Evolutionary conservation across 2,888 invertebrate genomes (phyloP), one percentile per base, ranked within the genome.

Genomic region (Apeira syringaria): DNA sequence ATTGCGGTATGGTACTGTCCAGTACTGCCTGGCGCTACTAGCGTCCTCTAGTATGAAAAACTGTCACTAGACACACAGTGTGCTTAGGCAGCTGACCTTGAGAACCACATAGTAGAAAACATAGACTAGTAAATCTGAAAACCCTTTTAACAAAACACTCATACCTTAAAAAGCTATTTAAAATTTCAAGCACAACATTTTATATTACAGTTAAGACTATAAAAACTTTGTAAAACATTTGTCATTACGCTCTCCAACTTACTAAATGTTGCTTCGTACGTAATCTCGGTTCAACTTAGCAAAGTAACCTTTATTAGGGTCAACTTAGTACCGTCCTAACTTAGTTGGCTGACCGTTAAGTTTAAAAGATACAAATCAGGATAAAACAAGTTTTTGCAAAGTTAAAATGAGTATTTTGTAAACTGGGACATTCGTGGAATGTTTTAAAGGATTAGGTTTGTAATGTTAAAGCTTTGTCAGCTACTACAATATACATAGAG

Each of bases 351-450:
- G 38, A 40, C 48, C 47, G 41, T 51, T 55, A 56, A 69, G 58
- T 70, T 69, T 59, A 47, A 56, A 64, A 63, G 56, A 53, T 49
- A 61, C 61, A 55, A 68, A 66, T 69, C 56, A 59, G 55, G 38
- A 44, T 50, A 47, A 18, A 53, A 59, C 44, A 58, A 53, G 52
- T 56, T 58, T 61, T 63, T 60, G 45, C 13, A 31, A 35, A 56
- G 63, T 34, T 58, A 38, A 42, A 27, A 28, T 18, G 18, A 4
- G 9, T 36, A 26, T 38, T 44, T 45, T 22, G 8, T 20, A 17
- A 39, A 17, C 25, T 12, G 24, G 25, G 9, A 1, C 15, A 15
- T 9, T n/a, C 18, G 12, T 5, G 17, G 31, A 5, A 1, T 10
- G 10, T 31, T 31, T 30, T 11, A 22, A 22, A 12, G 22, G 12